Evolutionary conservation across 2,113 vertebrate genomes (phyloP), one percentile per base, ranked within the genome.

Genomic region (Pelobates fuscus): DNA sequence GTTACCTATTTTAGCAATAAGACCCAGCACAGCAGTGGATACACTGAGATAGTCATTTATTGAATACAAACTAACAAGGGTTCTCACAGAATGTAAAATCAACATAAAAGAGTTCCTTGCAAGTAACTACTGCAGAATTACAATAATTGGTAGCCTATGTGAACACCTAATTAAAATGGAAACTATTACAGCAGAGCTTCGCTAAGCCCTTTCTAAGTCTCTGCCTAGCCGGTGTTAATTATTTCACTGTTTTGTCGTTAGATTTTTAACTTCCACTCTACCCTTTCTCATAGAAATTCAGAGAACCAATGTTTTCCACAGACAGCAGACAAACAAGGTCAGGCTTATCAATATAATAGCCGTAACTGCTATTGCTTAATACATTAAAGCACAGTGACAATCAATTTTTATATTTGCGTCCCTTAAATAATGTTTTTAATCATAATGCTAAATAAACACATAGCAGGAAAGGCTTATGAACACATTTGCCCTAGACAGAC

Each of bases 161-260:
- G 54, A 62, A 75, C 37, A 44, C 32, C 71, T 75, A 75, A 75
- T 75, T 75, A 75, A 59, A 75, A 75, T 67, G 63, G 71, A 67
- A 57, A 37, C 52, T 59, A 41, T 44, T 46, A 75, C 44, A 66
- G 52, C 52, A 26, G 25, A 23, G 54, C 71, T 67, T 44, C 55
- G 37, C 54, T 6, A 12, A 15, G 49, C 15, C 54, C 71, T 74
- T 55, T 65, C 25, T 57, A 66, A 41, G 29, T 18, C 41, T 24
- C 8, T n/a, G 44, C 59, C 59, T 74, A 41, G 20, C 15, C 3
- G 37, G 70, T 32, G 46, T 72, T 64, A 21, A 74, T 74, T 65
- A 41, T 27, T 71, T 60, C 46, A 46, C 43, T 58, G 69, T 71
- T 44, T 61, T 44, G 24, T 60, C 37, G 15, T 17, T 26, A 17